Conservation (phyloP, 2,797 vertebrate genomes). For the Bradypodion pumilum region DNA sequence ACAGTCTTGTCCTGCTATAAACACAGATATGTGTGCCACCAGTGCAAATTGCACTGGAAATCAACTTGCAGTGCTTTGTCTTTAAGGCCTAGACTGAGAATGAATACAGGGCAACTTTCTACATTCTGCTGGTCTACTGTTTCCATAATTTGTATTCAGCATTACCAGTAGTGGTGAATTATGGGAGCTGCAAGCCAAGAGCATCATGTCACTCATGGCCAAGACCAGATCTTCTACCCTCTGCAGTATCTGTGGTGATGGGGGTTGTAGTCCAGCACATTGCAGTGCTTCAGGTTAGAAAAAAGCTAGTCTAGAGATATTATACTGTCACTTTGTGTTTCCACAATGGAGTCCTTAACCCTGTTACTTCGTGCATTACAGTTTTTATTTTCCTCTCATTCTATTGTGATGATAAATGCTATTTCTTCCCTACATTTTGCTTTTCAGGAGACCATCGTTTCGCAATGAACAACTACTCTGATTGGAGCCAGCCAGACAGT, state of each 20-base stretch:
- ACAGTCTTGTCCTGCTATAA: background rate
- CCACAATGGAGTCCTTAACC: background rate
- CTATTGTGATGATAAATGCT: fast-evolving
- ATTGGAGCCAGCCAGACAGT: constrained; percentile 75
- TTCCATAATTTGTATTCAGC: background rate
- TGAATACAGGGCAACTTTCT: background rate
- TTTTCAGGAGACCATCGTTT: constrained; percentile 74
- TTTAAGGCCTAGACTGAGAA: background rate
- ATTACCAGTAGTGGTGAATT: background rate
- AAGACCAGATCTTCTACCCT: background rate
- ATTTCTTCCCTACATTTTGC: constrained; percentile 27
- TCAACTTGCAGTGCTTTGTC: background rate
- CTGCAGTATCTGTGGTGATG: background rate
- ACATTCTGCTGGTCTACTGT: background rate
- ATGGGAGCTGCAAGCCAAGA: no score
- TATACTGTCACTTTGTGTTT: background rate
- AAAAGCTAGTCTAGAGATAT: background rate
- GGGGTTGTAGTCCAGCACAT: background rate
- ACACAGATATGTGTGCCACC: background rate
- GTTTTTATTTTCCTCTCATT: background rate
- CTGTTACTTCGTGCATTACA: no score
- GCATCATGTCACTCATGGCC: no score
- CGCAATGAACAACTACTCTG: constrained; percentile 72
- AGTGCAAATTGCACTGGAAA: background rate
- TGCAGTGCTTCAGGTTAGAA: no score